Evolutionary conservation across 1,140 invertebrate species (phyloP).

Genomic region (Drosophila nigrodunni): DNA sequence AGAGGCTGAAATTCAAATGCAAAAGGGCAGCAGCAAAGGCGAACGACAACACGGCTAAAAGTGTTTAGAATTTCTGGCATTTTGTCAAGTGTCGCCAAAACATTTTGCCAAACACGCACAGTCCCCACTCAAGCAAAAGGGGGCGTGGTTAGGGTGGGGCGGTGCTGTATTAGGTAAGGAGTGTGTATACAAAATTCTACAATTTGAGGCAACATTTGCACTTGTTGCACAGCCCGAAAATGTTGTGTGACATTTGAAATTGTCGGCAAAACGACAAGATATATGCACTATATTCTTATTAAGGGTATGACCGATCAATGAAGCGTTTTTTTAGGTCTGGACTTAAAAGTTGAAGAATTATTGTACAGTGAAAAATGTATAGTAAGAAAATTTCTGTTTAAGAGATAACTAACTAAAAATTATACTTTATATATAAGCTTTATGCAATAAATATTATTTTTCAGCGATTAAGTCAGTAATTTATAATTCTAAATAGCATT

Average conservation of each 20-base stretch:
- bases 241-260: conserved; percentile 71
- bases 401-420: no score
- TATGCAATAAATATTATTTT: no score
- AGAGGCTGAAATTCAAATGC: conserved; percentile 39
- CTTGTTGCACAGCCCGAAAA: conserved; percentile 67
- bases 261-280: conserved; percentile 24
- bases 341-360: no score
- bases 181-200: conserved; percentile 8
- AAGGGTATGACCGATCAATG: conserved; percentile 3
- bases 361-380: no score
- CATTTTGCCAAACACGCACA: conserved; percentile 75
- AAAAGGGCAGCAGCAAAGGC: conserved; percentile 58
- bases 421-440: no score
- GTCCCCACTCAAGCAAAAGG: neutral
- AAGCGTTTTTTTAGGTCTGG: neutral
- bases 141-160: neutral
- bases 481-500: no score
- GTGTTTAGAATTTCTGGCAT: conserved; percentile 84
- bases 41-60: conserved; percentile 74
- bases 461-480: no score
- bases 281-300: conserved; percentile 16
- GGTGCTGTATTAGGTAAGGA: neutral
- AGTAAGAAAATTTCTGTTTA: no score
- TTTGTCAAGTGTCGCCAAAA: conserved; percentile 83
- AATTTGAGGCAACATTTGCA: conserved; percentile 51